A percentile compares a stretch with the other conserved stretches of the same genome.
Evolutionary conservation across 1,140 invertebrate species (phyloP).

Genomic region (Lucilia cuprina): DNA sequence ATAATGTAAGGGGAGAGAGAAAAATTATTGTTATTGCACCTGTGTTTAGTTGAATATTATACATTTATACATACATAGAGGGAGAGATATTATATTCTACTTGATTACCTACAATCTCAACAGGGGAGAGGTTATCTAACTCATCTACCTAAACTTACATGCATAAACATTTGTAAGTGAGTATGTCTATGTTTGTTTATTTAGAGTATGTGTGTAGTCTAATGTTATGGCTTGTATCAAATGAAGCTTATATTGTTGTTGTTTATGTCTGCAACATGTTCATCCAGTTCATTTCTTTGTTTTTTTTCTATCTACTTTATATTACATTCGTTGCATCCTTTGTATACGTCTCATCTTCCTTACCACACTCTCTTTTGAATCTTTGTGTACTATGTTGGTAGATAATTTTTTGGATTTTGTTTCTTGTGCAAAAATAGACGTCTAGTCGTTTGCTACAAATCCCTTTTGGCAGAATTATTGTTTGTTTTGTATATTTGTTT

Average conservation of each 20-base stretch:
- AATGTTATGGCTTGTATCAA: not conserved
- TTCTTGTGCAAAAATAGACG: not conserved
- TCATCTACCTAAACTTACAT: no score
- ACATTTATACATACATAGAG: not conserved
- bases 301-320: not conserved
- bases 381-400: not conserved
- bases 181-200: not conserved
- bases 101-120: not conserved
- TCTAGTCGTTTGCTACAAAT: slow-evolving; percentile 11
- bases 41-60: not conserved
- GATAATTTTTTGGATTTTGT: not conserved
- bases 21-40: not conserved
- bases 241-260: slow-evolving; percentile 19
- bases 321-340: not conserved
- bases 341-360: not conserved
- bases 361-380: not conserved
- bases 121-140: not conserved
- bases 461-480: slow-evolving; percentile 17
- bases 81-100: not conserved
- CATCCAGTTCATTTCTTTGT: not conserved
- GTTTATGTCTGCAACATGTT: slow-evolving; percentile 16
- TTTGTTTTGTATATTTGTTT: slow-evolving; percentile 7
- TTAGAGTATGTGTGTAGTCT: not conserved
- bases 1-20: not conserved
- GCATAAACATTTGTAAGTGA: no score